phyloP scores from a whole-genome alignment of 2,888 invertebrate genomes.

The Timema cristinae region DNA sequence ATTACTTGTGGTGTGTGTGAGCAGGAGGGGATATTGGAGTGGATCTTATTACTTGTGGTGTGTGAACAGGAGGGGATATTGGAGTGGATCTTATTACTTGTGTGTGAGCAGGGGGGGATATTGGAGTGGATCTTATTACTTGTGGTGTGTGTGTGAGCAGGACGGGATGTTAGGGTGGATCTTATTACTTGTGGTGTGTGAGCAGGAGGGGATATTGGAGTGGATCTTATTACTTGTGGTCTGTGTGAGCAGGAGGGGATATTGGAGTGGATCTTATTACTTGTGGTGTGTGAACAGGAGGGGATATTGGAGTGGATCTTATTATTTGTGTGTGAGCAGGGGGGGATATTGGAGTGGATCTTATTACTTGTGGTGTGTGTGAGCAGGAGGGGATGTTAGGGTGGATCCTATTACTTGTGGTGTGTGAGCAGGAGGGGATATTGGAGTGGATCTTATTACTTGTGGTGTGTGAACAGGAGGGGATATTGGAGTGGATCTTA shows the following conservation, averaged over 20 bases:
- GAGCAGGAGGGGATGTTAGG: slow-evolving; percentile 57
- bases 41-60: slow-evolving; percentile 9
- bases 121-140: no score
- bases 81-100: not conserved
- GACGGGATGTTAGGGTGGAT: no score
- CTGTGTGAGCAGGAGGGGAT: slow-evolving; percentile 58
- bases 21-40: slow-evolving; percentile 55
- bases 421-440: slow-evolving; percentile 58
- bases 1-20: slow-evolving; percentile 23
- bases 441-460: no score
- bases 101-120: slow-evolving; percentile 56
- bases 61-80: slow-evolving; percentile 57
- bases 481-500: slow-evolving; percentile 37
- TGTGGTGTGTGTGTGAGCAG: slow-evolving; percentile 27
- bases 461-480: slow-evolving; percentile 54
- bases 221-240: not conserved
- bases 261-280: no score
- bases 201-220: slow-evolving; percentile 56
- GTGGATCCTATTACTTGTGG: not conserved
- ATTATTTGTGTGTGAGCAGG: slow-evolving; percentile 46
- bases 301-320: slow-evolving; percentile 43
- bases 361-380: slow-evolving; percentile 22
- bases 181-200: slow-evolving; percentile 21
- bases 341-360: slow-evolving; percentile 47
- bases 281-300: slow-evolving; percentile 51